phyloP scores from a whole-genome alignment of 2,113 vertebrate species.

The Toxotes jaculatrix region DNA sequence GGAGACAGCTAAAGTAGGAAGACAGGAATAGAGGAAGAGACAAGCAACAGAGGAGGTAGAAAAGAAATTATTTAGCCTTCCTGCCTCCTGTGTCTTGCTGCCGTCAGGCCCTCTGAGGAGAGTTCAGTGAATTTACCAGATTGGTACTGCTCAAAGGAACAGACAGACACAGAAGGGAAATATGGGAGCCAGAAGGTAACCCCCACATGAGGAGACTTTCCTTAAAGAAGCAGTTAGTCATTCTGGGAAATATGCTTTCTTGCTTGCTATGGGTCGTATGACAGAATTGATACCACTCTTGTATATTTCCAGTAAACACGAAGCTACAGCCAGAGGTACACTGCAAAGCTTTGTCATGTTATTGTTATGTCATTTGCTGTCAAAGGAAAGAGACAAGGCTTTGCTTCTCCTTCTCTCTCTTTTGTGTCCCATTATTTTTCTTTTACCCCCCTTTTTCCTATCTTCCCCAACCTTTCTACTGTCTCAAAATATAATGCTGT shows the following conservation, averaged over 20 bases:
- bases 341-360: not conserved
- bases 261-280: not conserved
- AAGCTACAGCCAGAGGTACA: not conserved
- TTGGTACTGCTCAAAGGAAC: slow-evolving; percentile 27
- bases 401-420: not conserved
- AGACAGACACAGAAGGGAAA: not conserved
- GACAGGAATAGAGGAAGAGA: slow-evolving; percentile 14
- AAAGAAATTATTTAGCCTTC: not conserved
- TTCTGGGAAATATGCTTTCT: not conserved
- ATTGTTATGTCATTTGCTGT: not conserved
- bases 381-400: not conserved
- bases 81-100: not conserved
- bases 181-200: not conserved
- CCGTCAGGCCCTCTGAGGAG: not conserved
- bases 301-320: not conserved
- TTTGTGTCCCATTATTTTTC: not conserved
- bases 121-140: slow-evolving; percentile 46
- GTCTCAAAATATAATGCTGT: not conserved
- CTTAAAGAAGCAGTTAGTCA: not conserved
- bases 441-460: not conserved
- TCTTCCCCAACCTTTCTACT: not conserved
- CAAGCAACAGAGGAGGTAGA: slow-evolving; percentile 1
- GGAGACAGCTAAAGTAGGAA: slow-evolving; percentile 5
- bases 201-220: not conserved
- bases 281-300: not conserved